Conservation (phyloP, 2,888 invertebrate species). For the Apocheima hispidaria region DNA sequence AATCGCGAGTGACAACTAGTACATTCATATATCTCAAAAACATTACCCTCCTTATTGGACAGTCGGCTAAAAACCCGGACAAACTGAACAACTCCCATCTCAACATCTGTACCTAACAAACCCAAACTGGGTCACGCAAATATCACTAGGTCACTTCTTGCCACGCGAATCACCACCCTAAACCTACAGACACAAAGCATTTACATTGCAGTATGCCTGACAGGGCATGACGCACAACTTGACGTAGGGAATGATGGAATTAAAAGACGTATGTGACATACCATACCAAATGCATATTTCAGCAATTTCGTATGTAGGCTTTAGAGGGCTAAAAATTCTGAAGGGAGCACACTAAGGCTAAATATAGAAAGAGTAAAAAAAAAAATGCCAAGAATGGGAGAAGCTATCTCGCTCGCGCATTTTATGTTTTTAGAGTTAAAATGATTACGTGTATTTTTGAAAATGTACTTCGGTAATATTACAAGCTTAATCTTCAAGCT, state of each 20-base stretch:
- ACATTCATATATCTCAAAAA: no score
- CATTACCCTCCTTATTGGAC: no score
- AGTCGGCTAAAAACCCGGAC: background rate
- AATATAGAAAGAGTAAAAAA: no score
- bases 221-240: constrained; percentile 2
- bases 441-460: no score
- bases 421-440: no score
- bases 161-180: constrained; percentile 29
- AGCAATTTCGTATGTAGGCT: background rate
- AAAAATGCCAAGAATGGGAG: no score
- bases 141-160: constrained; percentile 55
- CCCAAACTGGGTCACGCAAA: constrained; percentile 58
- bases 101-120: constrained; percentile 33
- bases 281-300: constrained; percentile 1
- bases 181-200: background rate
- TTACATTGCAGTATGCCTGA: background rate
- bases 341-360: no score
- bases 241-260: background rate
- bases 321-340: no score
- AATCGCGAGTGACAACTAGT: no score
- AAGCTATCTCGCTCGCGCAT: no score
- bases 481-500: no score
- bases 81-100: background rate
- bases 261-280: constrained; percentile 1
- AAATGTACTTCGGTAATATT: no score